These are phyloP conservation scores for Conistra vaccinii DNA, from an alignment of 2,888 invertebrate species.

Conservation along the genomic window DNA sequence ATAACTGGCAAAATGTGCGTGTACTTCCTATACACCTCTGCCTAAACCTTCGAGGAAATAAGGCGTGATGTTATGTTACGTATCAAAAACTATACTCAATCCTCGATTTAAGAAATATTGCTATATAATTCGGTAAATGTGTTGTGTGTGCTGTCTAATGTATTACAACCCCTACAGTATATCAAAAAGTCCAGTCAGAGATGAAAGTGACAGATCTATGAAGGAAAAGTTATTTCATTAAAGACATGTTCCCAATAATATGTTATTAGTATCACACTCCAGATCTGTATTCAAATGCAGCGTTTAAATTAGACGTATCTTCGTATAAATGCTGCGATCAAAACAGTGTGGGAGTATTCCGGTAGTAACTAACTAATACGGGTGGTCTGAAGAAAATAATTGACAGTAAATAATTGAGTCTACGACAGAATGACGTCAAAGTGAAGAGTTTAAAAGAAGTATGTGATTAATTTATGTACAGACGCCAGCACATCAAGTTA, in stretches of 20 bases:
- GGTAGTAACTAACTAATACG: constrained; percentile 55
- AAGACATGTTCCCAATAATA: constrained; percentile 51
- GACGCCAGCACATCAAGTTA: no score
- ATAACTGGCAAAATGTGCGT: no score
- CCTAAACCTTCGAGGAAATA: no score
- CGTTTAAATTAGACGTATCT: constrained; percentile 65
- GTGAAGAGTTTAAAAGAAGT: constrained; percentile 56
- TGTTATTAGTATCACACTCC: constrained; percentile 60
- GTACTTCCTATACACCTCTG: no score
- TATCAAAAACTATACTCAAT: not conserved
- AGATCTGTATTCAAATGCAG: constrained; percentile 64
- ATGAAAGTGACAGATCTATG: constrained; percentile 25
- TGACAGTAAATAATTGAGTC: constrained; percentile 65
- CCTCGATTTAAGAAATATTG: not conserved
- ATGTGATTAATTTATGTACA: constrained; percentile 65
- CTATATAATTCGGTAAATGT: not conserved
- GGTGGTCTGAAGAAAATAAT: constrained; percentile 64
- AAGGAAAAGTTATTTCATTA: constrained; percentile 45
- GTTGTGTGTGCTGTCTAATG: no score
- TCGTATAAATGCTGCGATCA: constrained; percentile 64
- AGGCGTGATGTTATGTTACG: no score
- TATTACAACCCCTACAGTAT: not conserved
- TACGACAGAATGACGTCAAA: constrained; percentile 61
- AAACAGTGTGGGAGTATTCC: constrained; percentile 64
- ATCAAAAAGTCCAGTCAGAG: not conserved